Base-by-base conservation (phyloP, 2,797 vertebrate species). In the Lagocephalus sceleratus region DNA sequence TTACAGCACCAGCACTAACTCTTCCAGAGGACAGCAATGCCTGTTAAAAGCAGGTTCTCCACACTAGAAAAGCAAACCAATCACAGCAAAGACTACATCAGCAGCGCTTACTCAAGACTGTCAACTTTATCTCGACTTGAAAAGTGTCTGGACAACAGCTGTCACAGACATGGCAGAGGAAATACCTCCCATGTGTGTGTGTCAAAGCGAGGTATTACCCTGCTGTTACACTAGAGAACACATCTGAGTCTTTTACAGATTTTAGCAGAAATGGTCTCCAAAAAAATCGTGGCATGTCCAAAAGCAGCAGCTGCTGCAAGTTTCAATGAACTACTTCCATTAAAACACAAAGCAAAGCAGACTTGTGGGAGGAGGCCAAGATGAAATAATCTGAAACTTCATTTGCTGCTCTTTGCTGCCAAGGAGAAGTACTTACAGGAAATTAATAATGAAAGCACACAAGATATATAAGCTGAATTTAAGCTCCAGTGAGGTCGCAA, bases 131-230 rank as follows among this genome's bases (percentile, higher is more conserved):
- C 64, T 54, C 6, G 41, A 51, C 64, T 55, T 48, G 15, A 49
- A 75, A 80, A 67, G 70, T 63, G 19, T 66, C 57, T 65, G 66
- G 63, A 71, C 56, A 63, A 16, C 46, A 23, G 66, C 73, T 79
- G 78, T 67, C 70, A 64, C n/a, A 11, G 69, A 60, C 56, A 19
- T 39, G 17, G 64, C 64, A 39, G 51, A n/a, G 3, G 40, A 70
- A 73, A 78, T 60, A 44, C 57, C 65, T 72, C 71, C 59, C 32
- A n/a, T n/a, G n/a, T n/a, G n/a, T n/a, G n/a, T n/a, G n/a, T n/a
- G 72, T 74, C 61, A 67, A 63, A 50, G 59, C 3, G 3, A 53
- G 57, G 60, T 63, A 71, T 75, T 77, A 75, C 60, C 69, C 56
- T 68, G 73, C 67, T 61, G 52, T 65, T 52, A 75, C 42, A 50